A percentile compares a stretch with the other conserved stretches of the same genome.
These are phyloP conservation scores for Cinclus mexicanus DNA, from an alignment of 2,113 vertebrate species.

Conservation along the genomic window DNA sequence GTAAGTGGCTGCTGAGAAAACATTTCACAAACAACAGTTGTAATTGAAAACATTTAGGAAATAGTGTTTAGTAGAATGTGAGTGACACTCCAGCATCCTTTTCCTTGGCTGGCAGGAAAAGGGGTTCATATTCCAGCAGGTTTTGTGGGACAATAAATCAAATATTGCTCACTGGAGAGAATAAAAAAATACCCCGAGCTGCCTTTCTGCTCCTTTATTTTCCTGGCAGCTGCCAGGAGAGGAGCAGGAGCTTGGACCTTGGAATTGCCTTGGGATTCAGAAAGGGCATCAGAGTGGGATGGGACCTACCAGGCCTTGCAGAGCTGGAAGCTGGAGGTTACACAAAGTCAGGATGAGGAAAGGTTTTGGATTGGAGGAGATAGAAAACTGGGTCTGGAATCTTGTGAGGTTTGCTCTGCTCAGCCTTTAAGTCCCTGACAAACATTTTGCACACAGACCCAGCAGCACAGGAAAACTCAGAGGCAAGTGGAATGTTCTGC, in stretches of 20 bases:
- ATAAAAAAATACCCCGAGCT: neutral
- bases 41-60: neutral
- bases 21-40: fast-evolving
- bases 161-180: neutral
- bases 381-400: neutral
- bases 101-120: neutral
- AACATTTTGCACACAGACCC: neutral
- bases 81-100: neutral
- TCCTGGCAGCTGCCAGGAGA: neutral
- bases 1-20: conserved; percentile 69
- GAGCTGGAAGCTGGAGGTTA: neutral
- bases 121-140: neutral
- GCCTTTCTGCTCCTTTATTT: neutral
- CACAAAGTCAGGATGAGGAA: neutral
- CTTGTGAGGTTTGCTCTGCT: neutral
- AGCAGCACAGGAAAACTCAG: neutral
- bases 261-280: neutral
- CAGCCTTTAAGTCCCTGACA: neutral
- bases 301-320: neutral
- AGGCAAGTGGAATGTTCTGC: neutral
- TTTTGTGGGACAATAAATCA: neutral
- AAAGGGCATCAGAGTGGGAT: neutral
- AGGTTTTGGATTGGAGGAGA: neutral
- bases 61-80: neutral
- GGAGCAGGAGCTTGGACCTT: neutral